These are phyloP conservation scores for Tyrophagus putrescentiae DNA, from an alignment of 1,140 invertebrate genomes.

Conservation along the genomic window DNA sequence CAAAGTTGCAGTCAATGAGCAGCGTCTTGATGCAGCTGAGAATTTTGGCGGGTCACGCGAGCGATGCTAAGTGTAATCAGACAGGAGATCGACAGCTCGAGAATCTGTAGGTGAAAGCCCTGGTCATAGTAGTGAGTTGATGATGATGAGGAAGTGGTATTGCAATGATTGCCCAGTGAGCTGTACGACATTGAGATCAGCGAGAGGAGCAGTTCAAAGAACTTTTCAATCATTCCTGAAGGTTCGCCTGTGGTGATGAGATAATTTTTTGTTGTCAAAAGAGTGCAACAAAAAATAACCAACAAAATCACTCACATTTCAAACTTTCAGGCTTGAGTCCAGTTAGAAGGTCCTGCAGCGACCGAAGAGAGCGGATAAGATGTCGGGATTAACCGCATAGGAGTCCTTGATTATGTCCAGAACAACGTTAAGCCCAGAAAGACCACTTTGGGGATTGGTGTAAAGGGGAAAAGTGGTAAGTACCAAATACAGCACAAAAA, in stretches of 20 bases:
- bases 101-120: constrained; percentile 50
- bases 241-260: constrained; percentile 16
- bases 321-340: constrained; percentile 72
- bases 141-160: not conserved
- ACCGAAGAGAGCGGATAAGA: constrained; percentile 69
- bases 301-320: constrained; percentile 43
- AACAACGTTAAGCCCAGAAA: constrained; percentile 74
- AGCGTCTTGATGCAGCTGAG: constrained; percentile 68
- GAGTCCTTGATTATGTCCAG: constrained; percentile 82
- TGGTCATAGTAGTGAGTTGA: not conserved
- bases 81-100: constrained; percentile 61
- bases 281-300: constrained; percentile 10
- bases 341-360: constrained; percentile 76
- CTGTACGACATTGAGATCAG: constrained; percentile 43
- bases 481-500: constrained; percentile 9
- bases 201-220: constrained; percentile 61
- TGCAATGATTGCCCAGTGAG: not conserved
- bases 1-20: constrained; percentile 58
- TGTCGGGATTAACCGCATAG: constrained; percentile 52
- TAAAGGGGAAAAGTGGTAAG: not conserved
- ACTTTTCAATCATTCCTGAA: constrained; percentile 41
- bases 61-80: constrained; percentile 79
- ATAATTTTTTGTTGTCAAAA: no score
- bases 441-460: constrained; percentile 51
- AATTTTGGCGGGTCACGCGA: constrained; percentile 71